Base-by-base conservation (phyloP, 2,888 invertebrate species). In the Drosophila cognata region DNA sequence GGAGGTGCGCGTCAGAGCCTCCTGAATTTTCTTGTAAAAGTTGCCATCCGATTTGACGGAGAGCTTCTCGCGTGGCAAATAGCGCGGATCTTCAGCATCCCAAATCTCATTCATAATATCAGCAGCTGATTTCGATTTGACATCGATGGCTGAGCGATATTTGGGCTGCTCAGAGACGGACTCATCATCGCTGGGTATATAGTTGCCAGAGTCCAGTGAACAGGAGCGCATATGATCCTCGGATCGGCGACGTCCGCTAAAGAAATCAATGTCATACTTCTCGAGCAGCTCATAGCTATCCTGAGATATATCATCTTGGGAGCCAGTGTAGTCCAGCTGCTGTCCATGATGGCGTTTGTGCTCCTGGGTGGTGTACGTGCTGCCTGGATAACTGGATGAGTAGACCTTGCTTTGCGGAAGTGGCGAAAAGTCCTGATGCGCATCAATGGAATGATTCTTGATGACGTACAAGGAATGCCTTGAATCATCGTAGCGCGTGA, bases 281-380 rank as follows among this genome's bases (percentile, higher is more conserved):
- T 97, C 97, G 73, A 97, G 94, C 31, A 97, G 93, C 92, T 97
- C 97, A 92, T 97, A 97, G 88, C 97, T 97, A 92, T 97, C 97
- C 92, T 97, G 97, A 38, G 97, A 97, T 36, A 97, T 94, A 93
- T 97, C 97, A 91, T 97, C 97, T 92, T 97, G 97, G 13, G 97
- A 97, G 77, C 95, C 96, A 71, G 94, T 94, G 56, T 88, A 93
- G 71, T 93, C 93, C 11, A 92, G 72, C 33, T 92, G 91, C 29
- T 93, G 92, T 53, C 94, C 94, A 91, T 95, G 96, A 38, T 94
- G 94, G 67, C 95, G 95, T 53, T 86, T 91, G 62, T 92, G 84
- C 51, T 92, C 92, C 52, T 93, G 92, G 33, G 94, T 93, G 87
- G 95, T 96, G 71, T 95, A 95, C 6, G 95, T 95, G 60, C 96